Conservation (phyloP, 1,140 invertebrate species). For the Arion vulgaris region DNA sequence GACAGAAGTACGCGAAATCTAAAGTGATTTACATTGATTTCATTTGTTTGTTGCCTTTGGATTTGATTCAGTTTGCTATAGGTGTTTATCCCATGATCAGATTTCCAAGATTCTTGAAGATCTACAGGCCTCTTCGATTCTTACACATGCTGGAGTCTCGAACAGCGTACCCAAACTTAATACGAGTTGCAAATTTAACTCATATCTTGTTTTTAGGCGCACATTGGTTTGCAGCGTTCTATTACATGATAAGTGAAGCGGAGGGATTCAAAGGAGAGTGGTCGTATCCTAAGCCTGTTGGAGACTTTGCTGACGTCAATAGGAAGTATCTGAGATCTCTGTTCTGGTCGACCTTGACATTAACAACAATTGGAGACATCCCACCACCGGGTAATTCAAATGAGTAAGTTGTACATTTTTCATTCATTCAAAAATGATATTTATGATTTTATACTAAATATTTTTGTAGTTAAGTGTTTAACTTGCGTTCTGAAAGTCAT, state of each 20-base stretch:
- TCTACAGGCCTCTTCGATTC: slow-evolving; percentile 92
- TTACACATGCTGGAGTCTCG: slow-evolving; percentile 96
- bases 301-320: slow-evolving; percentile 86
- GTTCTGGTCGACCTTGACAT: slow-evolving; percentile 95
- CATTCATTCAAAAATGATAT: no score
- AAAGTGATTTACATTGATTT: slow-evolving; percentile 90
- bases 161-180: slow-evolving; percentile 95
- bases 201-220: slow-evolving; percentile 95
- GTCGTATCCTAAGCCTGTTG: slow-evolving; percentile 84
- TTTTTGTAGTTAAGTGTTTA: not conserved
- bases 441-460: no score
- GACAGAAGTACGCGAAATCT: slow-evolving; percentile 89
- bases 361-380: slow-evolving; percentile 94
- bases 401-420: slow-evolving; percentile 84
- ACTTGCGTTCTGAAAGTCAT: no score
- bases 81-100: slow-evolving; percentile 70
- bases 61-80: slow-evolving; percentile 81
- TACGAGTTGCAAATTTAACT: slow-evolving; percentile 93
- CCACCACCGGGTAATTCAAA: slow-evolving; percentile 94
- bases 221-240: slow-evolving; percentile 98
- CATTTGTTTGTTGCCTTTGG: slow-evolving; percentile 86
- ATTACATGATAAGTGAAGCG: slow-evolving; percentile 92
- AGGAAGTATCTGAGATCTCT: slow-evolving; percentile 94
- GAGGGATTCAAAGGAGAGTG: slow-evolving; percentile 92
- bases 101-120: slow-evolving; percentile 78